Conservation (phyloP, 2,888 invertebrate species). For the Apodemia zela region DNA sequence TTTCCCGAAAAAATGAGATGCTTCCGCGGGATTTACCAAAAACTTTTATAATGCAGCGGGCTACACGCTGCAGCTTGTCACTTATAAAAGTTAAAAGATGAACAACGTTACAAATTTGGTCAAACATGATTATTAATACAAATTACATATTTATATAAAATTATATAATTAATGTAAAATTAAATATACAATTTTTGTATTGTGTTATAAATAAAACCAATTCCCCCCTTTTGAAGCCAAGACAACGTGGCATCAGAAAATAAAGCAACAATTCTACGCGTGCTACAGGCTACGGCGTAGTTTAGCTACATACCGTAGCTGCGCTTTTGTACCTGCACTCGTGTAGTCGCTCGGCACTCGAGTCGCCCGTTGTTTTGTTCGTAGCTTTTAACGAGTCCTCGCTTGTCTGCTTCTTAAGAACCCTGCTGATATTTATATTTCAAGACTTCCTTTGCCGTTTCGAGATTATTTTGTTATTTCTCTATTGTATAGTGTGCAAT, state of each 20-base stretch:
- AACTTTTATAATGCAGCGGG: too few relatives aligned
- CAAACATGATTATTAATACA: too few relatives aligned
- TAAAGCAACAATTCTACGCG: not conserved
- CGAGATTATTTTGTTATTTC: not conserved
- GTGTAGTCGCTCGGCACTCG: conserved; percentile 21
- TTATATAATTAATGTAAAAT: too few relatives aligned
- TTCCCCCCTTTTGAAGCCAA: not conserved
- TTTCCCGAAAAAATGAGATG: too few relatives aligned
- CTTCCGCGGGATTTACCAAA: too few relatives aligned
- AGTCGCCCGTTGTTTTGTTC: conserved; percentile 24
- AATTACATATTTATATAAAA: too few relatives aligned
- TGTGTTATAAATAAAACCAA: too few relatives aligned
- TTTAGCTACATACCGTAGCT: conserved; percentile 26
- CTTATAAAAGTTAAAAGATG: too few relatives aligned
- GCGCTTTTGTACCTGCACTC: conserved; percentile 26
- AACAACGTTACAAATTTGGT: too few relatives aligned
- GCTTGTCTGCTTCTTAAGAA: conserved; percentile 20
- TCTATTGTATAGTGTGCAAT: not conserved
- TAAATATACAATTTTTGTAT: too few relatives aligned
- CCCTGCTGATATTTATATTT: conserved; percentile 3
- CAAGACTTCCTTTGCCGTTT: not conserved
- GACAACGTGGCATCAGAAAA: not conserved
- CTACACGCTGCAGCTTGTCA: too few relatives aligned
- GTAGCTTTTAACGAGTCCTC: conserved; percentile 24
- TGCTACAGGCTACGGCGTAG: conserved; percentile 19